Evolutionary conservation across 2,113 vertebrate genomes (phyloP), one percentile per base, ranked within the genome.

Genomic region (Anhinga rufa): DNA sequence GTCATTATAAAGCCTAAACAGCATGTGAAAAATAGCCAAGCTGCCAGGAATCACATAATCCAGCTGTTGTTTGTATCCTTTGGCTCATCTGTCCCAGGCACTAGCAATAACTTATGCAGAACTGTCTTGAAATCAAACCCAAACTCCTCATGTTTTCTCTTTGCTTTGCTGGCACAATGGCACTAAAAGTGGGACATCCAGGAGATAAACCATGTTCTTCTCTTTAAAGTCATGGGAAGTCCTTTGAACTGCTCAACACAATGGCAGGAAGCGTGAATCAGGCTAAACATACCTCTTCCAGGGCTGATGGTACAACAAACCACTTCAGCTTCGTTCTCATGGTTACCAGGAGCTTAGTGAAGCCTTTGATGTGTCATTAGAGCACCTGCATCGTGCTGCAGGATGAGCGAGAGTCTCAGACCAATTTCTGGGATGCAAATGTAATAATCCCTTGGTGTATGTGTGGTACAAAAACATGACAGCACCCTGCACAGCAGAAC

Each of bases 311-410:
- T 90, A 90, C 95, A 95, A 95, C 94, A 94, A 94, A 96, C 92
- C 91, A 85, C 94, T 93, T 90, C 89, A 86, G 89, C 87, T 58
- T 69, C 36, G 84, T 97, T 97, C 95, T 96, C 93, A 96, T 97
- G 96, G 95, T 96, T 97, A 97, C 94, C 91, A 1, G 89, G 78
- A 96, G 96, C 96, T 96, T 96, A 97, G 94, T 64, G 0, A 77
- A 97, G 91, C 93, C 95, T 97, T 97, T 97, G 97, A 96, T 97
- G 96, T 97, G 94, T 95, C 96, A 97, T 97, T 97, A 96, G 95
- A 93, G 92, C 82, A 97, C 93, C 94, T 97, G 89, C 51, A 8
- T 94, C 20, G 71, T 86, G 93, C 93, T 95, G 90, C 89, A 91
- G 93, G 68, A 96, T 90, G 55, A 94, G 89, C 29, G 17, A 89